Evolutionary conservation across 2,113 vertebrate species (phyloP).

Genomic region (Tetrax tetrax): DNA sequence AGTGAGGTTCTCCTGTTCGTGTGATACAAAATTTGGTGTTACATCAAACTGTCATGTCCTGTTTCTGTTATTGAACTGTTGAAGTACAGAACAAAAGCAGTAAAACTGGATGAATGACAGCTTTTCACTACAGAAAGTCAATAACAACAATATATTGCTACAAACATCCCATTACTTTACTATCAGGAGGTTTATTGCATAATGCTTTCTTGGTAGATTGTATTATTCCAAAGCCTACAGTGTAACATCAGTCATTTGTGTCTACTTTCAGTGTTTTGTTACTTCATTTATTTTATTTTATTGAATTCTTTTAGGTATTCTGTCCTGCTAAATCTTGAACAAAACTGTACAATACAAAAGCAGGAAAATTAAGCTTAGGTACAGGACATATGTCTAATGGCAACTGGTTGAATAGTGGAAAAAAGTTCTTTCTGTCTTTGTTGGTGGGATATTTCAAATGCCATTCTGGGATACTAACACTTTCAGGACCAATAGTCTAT

Average conservation of each 20-base stretch:
- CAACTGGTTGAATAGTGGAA: background rate
- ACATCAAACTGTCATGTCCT: background rate
- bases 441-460: background rate
- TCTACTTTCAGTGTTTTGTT: background rate
- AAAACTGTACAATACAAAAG: background rate
- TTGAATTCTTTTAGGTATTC: background rate
- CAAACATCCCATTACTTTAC: background rate
- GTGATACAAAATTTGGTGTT: background rate
- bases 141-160: background rate
- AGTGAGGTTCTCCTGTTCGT: background rate
- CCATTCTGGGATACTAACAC: background rate
- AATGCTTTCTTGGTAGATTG: background rate
- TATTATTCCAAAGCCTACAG: background rate
- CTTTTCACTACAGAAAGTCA: background rate
- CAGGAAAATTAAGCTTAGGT: background rate
- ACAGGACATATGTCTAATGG: background rate
- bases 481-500: background rate
- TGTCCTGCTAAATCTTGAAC: background rate
- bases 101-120: background rate
- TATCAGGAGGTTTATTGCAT: background rate
- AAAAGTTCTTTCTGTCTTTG: background rate
- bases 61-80: background rate
- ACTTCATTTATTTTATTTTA: background rate
- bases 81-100: constrained; percentile 7
- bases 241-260: background rate